A percentile compares a stretch with the other conserved stretches of the same genome.
Evolutionary conservation across 2,797 vertebrate species (phyloP).

Genomic region (Bradypus variegatus): DNA sequence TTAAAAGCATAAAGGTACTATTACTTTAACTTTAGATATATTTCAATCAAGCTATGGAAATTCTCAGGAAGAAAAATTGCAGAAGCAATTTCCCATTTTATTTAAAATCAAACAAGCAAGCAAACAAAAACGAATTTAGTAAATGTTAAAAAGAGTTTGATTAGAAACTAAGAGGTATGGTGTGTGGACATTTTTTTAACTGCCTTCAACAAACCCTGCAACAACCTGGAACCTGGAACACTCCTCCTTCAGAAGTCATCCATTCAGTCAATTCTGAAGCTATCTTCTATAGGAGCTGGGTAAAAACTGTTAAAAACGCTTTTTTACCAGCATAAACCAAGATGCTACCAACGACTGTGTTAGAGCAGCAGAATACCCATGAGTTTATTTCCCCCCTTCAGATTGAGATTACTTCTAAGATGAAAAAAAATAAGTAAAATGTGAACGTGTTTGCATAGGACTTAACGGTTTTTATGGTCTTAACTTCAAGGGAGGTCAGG

Average conservation of each 20-base stretch:
- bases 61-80: background rate
- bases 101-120: background rate
- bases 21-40: background rate
- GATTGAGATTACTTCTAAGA: background rate
- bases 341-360: background rate
- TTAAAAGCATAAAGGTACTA: background rate
- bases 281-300: background rate
- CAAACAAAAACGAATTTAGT: background rate
- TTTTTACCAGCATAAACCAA: background rate
- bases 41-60: background rate
- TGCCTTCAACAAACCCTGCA: background rate
- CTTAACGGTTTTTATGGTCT: background rate
- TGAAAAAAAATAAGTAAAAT: background rate
- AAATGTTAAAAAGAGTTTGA: background rate
- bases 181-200: background rate
- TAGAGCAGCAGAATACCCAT: background rate
- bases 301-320: background rate
- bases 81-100: background rate
- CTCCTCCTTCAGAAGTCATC: background rate
- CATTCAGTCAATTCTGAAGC: background rate
- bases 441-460: background rate
- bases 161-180: background rate
- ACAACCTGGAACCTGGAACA: background rate
- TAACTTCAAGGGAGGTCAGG: background rate
- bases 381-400: background rate